Percentiles rank a stretch among this genome's conserved stretches.
Conservation (phyloP, 2,888 invertebrate genomes). For the Tortrix viridana region DNA sequence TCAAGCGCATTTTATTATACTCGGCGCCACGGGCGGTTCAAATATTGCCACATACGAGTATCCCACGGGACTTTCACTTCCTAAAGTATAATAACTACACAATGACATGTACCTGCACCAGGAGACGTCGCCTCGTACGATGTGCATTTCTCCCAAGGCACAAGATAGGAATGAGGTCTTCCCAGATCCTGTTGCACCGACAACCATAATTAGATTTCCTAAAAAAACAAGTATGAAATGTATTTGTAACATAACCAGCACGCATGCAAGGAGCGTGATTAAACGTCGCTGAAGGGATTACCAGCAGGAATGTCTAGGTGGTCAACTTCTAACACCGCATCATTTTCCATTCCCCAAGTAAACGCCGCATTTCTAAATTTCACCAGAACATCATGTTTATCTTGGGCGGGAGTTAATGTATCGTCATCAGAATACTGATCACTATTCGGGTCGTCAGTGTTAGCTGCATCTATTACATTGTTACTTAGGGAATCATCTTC, state of each 20-base stretch:
- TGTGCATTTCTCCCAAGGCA: conserved; percentile 91
- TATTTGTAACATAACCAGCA: neutral
- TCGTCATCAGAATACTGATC: conserved; percentile 66
- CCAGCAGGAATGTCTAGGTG: conserved; percentile 73
- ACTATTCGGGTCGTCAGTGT: conserved; percentile 51
- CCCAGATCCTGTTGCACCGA: conserved; percentile 92
- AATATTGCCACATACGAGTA: no score
- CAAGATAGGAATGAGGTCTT: conserved; percentile 91
- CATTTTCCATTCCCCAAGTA: conserved; percentile 77
- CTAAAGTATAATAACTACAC: no score
- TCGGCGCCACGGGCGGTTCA: no score
- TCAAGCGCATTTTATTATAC: no score
- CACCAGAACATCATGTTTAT: conserved; percentile 59
- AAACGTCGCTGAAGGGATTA: conserved; percentile 40
- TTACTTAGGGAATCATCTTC: conserved; percentile 49
- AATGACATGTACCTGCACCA: conserved; percentile 83
- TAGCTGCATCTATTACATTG: conserved; percentile 50
- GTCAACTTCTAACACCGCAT: conserved; percentile 68
- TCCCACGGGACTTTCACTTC: no score
- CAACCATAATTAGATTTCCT: conserved; percentile 89
- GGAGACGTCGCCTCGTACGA: conserved; percentile 85
- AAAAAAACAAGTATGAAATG: conserved; percentile 37
- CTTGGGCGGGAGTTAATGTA: conserved; percentile 42
- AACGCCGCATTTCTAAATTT: conserved; percentile 74
- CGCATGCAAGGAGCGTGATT: no score